phyloP scores from a whole-genome alignment of 2,888 invertebrate genomes.

The Nomada fucata region DNA sequence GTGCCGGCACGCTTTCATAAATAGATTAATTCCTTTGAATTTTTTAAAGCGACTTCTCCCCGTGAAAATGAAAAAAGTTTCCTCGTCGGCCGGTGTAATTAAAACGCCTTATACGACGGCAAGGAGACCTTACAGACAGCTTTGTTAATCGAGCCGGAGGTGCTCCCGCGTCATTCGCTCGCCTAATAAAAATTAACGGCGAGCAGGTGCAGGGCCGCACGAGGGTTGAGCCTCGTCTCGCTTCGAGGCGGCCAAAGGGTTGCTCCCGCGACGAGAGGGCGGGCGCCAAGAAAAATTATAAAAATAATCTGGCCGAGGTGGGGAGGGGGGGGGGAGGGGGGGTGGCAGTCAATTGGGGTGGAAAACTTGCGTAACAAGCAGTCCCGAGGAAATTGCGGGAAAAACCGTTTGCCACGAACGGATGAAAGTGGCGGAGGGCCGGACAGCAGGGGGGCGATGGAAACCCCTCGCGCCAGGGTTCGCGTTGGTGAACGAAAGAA shows the following conservation, averaged over 20 bases:
- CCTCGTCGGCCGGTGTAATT: slow-evolving; percentile 68
- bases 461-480: slow-evolving; percentile 48
- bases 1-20: slow-evolving; percentile 57
- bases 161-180: slow-evolving; percentile 80
- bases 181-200: slow-evolving; percentile 81
- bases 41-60: slow-evolving; percentile 65
- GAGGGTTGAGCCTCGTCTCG: slow-evolving; percentile 72
- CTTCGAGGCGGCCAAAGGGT: slow-evolving; percentile 77
- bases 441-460: slow-evolving; percentile 47
- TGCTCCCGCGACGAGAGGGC: slow-evolving; percentile 71
- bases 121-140: slow-evolving; percentile 74
- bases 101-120: slow-evolving; percentile 72
- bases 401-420: slow-evolving; percentile 76
- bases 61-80: slow-evolving; percentile 73
- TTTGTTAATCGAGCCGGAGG: slow-evolving; percentile 79
- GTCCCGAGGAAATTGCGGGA: slow-evolving; percentile 79
- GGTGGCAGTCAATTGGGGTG: slow-evolving; percentile 80
- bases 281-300: slow-evolving; percentile 80
- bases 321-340: slow-evolving; percentile 11
- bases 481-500: slow-evolving; percentile 70
- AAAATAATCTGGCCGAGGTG: slow-evolving; percentile 80
- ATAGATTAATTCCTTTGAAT: slow-evolving; percentile 71
- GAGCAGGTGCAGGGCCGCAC: slow-evolving; percentile 68
- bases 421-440: slow-evolving; percentile 65
- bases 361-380: slow-evolving; percentile 82